Evolutionary conservation across 1,140 invertebrate species (phyloP), one percentile per base, ranked within the genome.

Genomic region (Aleiodes sp.): DNA sequence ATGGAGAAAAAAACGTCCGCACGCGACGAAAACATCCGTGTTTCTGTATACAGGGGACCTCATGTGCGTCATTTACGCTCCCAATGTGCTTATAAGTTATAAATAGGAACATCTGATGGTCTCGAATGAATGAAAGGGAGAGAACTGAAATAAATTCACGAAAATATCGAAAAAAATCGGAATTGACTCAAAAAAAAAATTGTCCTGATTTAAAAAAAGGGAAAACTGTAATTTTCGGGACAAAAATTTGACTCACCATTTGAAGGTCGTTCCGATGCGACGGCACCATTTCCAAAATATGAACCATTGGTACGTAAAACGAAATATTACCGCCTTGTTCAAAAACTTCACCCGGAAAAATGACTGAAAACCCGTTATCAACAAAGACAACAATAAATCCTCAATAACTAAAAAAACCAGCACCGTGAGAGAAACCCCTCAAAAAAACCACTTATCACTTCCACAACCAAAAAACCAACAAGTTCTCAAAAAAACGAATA

Each of bases 181-280:
- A 1, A 33, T 33, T 33, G 12, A 8, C 12, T 8, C 31, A 33
- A 33, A 6, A 9, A 33, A 0, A 4, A 33, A 33, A 33, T 33
- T 33, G 31, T 7, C 4, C 4, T 33, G 12, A 33, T 8, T 33
- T 8, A 33, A 4, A 33, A 33, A 33, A 33, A 33, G 12, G 12
- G 12, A 33, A n/a, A 31, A 21, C 9, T 39, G 46, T 61, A 68
- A 19, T 68, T 39, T 37, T 14, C 60, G 19, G 43, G 63, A 59
- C 37, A 35, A 65, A 35, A 56, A 26, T 43, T 70, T 62, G 46
- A 84, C 84, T 85, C 80, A 85, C 84, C 84, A 84, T 85, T 72
- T 83, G 78, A 74, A 84, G 79, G 84, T 86, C 84, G 83, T 81
- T 84, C 80, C 84, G 84, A 81, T 81, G 82, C 84, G 83, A 82